Percentiles rank a stretch among this genome's conserved stretches.
phyloP scores from a whole-genome alignment of 1,140 invertebrate genomes.

The Nebria ingens region DNA sequence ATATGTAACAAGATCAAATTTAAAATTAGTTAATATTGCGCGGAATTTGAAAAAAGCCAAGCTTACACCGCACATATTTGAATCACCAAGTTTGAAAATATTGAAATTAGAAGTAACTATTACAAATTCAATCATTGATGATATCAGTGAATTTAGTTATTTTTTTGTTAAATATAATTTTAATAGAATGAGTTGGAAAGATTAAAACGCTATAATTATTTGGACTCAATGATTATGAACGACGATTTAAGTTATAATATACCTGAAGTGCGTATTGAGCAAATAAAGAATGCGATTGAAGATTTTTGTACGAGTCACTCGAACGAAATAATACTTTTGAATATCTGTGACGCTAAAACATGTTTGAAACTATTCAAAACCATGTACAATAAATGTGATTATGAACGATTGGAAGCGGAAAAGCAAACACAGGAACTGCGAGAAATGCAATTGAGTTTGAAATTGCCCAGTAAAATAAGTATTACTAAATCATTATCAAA shows the following conservation, averaged over 20 bases:
- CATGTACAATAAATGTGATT: not conserved
- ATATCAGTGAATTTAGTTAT: not conserved
- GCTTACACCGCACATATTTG: not conserved
- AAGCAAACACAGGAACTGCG: not conserved
- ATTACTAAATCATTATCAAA: not conserved
- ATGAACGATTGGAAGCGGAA: not conserved
- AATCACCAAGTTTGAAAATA: not conserved
- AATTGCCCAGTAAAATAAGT: no score
- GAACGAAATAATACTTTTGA: not conserved
- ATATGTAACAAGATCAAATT: constrained; percentile 21
- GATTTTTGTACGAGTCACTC: not conserved
- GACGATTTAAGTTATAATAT: not conserved
- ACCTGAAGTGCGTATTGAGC: not conserved
- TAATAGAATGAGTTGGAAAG: not conserved
- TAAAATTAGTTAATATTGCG: constrained; percentile 22
- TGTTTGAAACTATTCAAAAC: not conserved
- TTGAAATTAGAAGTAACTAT: constrained; percentile 12
- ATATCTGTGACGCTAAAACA: not conserved
- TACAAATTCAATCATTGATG: not conserved
- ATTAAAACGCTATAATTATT: not conserved
- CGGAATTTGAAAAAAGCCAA: not conserved
- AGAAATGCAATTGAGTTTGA: no score
- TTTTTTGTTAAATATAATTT: not conserved
- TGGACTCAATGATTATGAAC: not conserved
- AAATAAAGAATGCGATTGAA: not conserved